Base-by-base conservation (phyloP, 2,113 vertebrate genomes). In the Malurus elegans region DNA sequence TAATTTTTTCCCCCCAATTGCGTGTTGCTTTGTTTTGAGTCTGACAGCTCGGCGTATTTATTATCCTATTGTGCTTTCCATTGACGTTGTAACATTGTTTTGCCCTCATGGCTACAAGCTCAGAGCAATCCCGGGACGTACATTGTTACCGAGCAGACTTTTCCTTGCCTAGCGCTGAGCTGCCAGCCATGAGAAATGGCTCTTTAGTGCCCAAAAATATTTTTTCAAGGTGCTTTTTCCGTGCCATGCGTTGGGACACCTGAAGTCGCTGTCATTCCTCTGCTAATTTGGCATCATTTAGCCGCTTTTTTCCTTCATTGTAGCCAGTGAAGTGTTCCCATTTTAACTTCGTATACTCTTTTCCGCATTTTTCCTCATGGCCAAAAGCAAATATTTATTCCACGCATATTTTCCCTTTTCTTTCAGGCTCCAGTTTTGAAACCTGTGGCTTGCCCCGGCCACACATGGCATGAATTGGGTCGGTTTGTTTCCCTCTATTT, bases 351-450 rank as follows among this genome's bases (percentile, higher is more conserved):
- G 14, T 51, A 18, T 81, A 31, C 54, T 51, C 84, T 94, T 97
- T 97, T 92, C 91, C 93, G 96, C 96, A 93, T 97, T 97, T 96
- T 96, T 97, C 93, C 84, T 97, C 96, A 79, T 87, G 93, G 84
- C 91, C 95, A 94, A 93, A 95, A 95, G 96, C 97, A 98, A 98
- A 98, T 98, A 98, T 97, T 98, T 97, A 97, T 98, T 96, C 89
- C 94, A 71, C 16, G 66, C 94, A 94, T 97, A 90, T 97, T 97
- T 97, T 97, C 71, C 91, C 83, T 96, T 89, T 89, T 97, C 81
- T 82, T 95, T 64, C 71, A 88, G 91, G 51, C 93, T 96, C 72
- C 76, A 89, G 65, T 78, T 96, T 96, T 96, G 94, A 91, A 97
- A 96, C 90, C 95, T 95, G 85, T 76, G 88, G 75, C 83, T 93